Conservation (phyloP, 2,888 invertebrate species). For the Mantis religiosa region DNA sequence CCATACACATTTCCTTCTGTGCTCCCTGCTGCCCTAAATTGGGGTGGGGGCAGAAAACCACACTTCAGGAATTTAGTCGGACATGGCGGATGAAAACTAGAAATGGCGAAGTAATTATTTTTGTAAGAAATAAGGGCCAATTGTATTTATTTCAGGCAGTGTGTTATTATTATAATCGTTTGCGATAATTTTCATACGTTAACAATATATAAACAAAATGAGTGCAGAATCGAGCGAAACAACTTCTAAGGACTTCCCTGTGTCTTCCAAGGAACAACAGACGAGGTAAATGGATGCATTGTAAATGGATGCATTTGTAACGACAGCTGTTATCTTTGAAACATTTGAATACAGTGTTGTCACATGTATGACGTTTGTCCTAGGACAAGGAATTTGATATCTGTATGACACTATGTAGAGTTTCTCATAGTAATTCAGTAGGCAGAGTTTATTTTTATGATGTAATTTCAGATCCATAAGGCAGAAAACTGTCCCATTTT, state of each 20-base stretch:
- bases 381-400: no score
- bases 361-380: no score
- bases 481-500: neutral
- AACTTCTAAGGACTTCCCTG: neutral
- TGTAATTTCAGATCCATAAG: neutral
- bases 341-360: neutral
- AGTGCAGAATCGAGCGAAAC: neutral
- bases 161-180: neutral
- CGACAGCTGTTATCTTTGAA: neutral
- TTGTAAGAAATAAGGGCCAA: neutral
- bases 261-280: constrained; percentile 1
- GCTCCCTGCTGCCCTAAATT: no score
- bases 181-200: neutral
- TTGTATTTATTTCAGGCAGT: neutral
- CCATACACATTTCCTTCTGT: no score
- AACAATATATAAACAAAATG: neutral
- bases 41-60: no score
- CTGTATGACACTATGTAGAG: no score
- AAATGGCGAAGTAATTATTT: constrained; percentile 8
- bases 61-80: no score
- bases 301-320: neutral
- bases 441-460: no score
- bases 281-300: neutral
- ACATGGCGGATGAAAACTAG: neutral
- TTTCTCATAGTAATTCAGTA: no score